Percentiles rank a stretch among this genome's conserved stretches.
Evolutionary conservation across 2,113 vertebrate species (phyloP).

Genomic region (Xyliphius kryptos): DNA sequence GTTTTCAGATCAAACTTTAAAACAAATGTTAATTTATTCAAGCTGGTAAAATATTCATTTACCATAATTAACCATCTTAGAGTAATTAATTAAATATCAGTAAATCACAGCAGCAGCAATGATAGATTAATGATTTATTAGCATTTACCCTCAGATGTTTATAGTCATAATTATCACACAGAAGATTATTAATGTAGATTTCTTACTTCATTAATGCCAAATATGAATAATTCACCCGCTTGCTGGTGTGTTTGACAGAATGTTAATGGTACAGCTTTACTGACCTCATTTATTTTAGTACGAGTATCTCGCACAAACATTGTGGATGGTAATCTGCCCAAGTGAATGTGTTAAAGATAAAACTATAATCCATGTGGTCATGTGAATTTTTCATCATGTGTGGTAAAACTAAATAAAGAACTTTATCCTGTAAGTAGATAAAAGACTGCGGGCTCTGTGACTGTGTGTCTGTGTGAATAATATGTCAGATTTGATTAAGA

Average conservation of each 20-base stretch:
- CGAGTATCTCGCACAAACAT: not conserved
- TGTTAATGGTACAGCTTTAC: not conserved
- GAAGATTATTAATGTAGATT: constrained; percentile 17
- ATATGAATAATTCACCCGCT: constrained; percentile 9
- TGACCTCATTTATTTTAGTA: not conserved
- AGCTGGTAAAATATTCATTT: constrained; percentile 65
- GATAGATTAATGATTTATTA: constrained; percentile 67
- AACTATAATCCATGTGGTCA: not conserved
- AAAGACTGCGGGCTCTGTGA: not conserved
- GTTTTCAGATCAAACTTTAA: constrained; percentile 6
- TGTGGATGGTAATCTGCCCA: not conserved
- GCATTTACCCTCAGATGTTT: constrained; percentile 56
- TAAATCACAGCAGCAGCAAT: constrained; percentile 40
- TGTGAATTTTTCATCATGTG: not conserved
- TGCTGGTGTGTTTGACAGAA: not conserved
- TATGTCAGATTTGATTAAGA: not conserved
- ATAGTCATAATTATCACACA: constrained; percentile 47
- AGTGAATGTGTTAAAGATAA: not conserved
- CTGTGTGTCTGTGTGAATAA: not conserved
- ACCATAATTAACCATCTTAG: constrained; percentile 56
- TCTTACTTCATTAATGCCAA: constrained; percentile 1
- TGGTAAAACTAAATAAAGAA: not conserved
- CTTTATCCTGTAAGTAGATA: not conserved
- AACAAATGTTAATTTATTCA: constrained; percentile 70
- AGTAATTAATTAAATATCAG: constrained; percentile 59